phyloP scores from a whole-genome alignment of 2,797 vertebrate genomes.

The Enteromius radiatus region DNA sequence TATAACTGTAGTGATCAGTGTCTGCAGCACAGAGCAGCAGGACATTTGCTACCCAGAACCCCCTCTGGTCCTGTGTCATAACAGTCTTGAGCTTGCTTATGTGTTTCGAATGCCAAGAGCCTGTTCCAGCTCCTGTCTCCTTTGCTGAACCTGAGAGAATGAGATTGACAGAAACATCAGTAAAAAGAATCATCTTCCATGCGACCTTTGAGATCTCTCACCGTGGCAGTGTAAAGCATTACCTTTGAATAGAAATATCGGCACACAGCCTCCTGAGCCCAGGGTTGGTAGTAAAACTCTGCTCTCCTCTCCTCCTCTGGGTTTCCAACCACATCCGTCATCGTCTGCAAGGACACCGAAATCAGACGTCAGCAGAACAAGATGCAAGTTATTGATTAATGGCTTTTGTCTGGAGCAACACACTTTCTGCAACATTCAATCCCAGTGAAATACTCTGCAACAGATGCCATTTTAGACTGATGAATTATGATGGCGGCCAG shows the following conservation, averaged over 20 bases:
- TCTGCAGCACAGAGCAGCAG: conserved; percentile 16
- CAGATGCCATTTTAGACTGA: neutral
- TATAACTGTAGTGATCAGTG: conserved; percentile 49
- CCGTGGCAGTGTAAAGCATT: conserved; percentile 10
- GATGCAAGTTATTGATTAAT: neutral
- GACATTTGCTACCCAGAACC: conserved; percentile 42
- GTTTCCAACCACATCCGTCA: conserved; percentile 98
- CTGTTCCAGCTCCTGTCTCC: conserved; percentile 96
- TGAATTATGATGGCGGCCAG: neutral
- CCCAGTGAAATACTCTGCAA: neutral
- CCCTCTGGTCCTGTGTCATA: conserved; percentile 28
- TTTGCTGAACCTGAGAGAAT: conserved; percentile 90
- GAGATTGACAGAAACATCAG: neutral
- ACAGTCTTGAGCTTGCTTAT: conserved; percentile 70
- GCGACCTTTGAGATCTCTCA: neutral
- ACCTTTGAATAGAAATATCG: conserved; percentile 99
- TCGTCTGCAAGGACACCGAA: conserved; percentile 80
- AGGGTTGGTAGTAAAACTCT: conserved; percentile 98
- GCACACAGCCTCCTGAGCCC: conserved; percentile 98
- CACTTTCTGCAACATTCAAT: neutral
- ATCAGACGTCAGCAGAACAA: conserved; percentile 7
- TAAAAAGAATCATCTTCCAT: neutral
- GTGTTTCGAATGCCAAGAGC: conserved; percentile 98
- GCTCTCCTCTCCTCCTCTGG: conserved; percentile 96
- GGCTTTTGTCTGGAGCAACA: neutral